Percentiles rank a stretch among this genome's conserved stretches.
Evolutionary conservation across 1,140 invertebrate genomes (phyloP).

Genomic region (Antheraea mylitta): DNA sequence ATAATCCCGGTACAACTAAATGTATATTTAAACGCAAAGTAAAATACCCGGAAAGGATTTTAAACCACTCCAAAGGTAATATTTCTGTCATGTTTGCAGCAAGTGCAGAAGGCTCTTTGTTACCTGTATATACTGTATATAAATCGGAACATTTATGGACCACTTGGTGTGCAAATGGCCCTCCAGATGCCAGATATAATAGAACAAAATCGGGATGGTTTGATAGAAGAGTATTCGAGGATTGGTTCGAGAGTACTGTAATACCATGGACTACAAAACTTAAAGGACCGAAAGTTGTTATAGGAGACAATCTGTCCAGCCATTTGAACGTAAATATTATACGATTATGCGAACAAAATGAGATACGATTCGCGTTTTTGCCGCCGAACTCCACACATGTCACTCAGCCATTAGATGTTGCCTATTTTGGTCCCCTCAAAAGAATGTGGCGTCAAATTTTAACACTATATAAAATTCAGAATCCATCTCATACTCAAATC

Average conservation of each 20-base stretch:
- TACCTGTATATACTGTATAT: constrained; percentile 56
- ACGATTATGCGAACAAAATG: not conserved
- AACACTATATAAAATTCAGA: constrained; percentile 32
- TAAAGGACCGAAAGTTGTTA: constrained; percentile 18
- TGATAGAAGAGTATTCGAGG: constrained; percentile 43
- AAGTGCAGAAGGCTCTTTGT: constrained; percentile 35
- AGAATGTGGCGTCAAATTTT: constrained; percentile 48
- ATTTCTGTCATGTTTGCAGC: constrained; percentile 57
- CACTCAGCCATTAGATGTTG: constrained; percentile 34
- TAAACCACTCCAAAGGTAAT: constrained; percentile 43
- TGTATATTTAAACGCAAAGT: constrained; percentile 38
- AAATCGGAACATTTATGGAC: constrained; percentile 52
- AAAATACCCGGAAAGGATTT: constrained; percentile 49
- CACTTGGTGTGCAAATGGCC: constrained; percentile 50
- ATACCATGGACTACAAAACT: constrained; percentile 14
- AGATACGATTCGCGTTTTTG: constrained; percentile 25
- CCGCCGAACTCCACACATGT: too few relatives aligned
- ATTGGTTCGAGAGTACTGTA: constrained; percentile 24
- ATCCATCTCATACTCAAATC: constrained; percentile 4
- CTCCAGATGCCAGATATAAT: constrained; percentile 44
- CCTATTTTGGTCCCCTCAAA: constrained; percentile 53
- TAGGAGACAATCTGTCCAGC: constrained; percentile 31
- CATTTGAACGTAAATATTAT: constrained; percentile 30
- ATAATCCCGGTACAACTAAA: constrained; percentile 52
- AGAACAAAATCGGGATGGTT: constrained; percentile 52